These are phyloP conservation scores for Plecturocebus donacophilus DNA, from an alignment of 2,113 vertebrate species.

Conservation along the genomic window DNA sequence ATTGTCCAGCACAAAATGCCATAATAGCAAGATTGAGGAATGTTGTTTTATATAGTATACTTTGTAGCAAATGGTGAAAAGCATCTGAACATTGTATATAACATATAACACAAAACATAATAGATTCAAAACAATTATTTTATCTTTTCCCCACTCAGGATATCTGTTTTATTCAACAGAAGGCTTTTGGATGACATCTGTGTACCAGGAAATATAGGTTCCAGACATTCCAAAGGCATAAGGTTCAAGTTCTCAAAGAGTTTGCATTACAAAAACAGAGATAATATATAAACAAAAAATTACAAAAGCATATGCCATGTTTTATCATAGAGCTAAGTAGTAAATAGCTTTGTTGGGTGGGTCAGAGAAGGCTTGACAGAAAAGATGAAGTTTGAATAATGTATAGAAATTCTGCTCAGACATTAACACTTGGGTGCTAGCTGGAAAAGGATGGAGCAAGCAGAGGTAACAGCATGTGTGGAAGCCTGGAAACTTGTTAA, in stretches of 20 bases:
- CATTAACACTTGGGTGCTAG: background rate
- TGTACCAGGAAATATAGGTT: background rate
- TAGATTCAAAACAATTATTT: background rate
- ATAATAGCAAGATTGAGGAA: background rate
- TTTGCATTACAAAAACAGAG: background rate
- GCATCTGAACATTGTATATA: background rate
- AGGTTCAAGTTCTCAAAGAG: background rate
- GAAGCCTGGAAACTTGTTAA: background rate
- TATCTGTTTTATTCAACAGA: slow-evolving; percentile 3
- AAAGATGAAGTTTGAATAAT: background rate
- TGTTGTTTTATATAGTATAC: background rate
- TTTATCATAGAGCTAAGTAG: background rate
- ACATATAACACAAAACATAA: background rate
- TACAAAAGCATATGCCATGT: background rate
- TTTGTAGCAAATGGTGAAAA: background rate
- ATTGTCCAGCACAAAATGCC: background rate
- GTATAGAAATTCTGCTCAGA: background rate
- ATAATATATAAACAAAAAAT: background rate
- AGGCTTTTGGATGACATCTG: background rate
- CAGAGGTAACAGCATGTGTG: background rate
- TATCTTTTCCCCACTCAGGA: background rate
- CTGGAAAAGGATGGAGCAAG: background rate
- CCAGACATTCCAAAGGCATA: slow-evolving; percentile 5
- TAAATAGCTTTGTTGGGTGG: background rate
- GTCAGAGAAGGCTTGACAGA: background rate